Conservation (phyloP, 2,113 vertebrate genomes). For the Scytalopus superciliaris region DNA sequence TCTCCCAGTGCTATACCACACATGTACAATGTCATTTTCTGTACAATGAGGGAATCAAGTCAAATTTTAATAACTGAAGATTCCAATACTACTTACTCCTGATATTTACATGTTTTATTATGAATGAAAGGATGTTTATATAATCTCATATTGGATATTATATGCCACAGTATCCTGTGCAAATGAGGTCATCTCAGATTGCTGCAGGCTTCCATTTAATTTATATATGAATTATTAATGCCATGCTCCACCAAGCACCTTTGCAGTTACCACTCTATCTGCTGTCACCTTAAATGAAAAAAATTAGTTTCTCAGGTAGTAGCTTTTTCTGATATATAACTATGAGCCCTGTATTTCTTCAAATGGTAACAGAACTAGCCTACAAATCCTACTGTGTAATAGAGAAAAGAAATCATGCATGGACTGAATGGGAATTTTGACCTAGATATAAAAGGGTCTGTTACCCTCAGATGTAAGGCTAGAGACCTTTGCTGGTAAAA, state of each 20-base stretch:
- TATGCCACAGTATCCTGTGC: neutral
- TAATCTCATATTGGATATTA: neutral
- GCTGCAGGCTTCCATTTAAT: neutral
- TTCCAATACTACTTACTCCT: neutral
- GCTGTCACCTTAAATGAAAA: neutral
- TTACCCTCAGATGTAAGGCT: neutral
- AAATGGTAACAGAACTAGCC: neutral
- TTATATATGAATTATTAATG: neutral
- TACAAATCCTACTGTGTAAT: neutral
- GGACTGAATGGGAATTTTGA: neutral
- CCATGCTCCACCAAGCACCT: neutral
- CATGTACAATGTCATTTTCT: neutral
- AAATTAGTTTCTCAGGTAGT: neutral
- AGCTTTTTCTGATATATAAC: neutral
- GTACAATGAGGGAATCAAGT: neutral
- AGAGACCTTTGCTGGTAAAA: neutral
- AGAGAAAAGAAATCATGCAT: neutral
- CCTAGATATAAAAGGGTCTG: neutral
- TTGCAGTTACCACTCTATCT: neutral
- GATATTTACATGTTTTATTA: neutral
- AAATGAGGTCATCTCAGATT: neutral
- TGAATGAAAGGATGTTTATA: neutral
- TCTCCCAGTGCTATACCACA: neutral
- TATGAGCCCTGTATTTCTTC: neutral
- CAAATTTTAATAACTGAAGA: neutral